Evolutionary conservation across 2,113 vertebrate genomes (phyloP), one percentile per base, ranked within the genome.

Genomic region (Vanacampus margaritifer): DNA sequence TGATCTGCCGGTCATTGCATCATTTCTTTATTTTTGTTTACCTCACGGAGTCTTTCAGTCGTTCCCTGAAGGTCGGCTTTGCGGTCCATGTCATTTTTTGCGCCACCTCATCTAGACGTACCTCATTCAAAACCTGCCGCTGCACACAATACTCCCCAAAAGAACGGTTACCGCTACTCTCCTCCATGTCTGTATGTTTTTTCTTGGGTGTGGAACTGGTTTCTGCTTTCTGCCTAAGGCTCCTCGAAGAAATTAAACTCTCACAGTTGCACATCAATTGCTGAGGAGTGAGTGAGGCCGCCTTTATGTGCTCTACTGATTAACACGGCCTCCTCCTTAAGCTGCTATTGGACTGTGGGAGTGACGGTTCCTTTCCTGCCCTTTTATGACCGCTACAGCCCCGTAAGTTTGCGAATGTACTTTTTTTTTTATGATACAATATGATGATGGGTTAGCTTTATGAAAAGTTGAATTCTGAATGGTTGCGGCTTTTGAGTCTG

Each of bases 61-160:
- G 75, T 10, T 90, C 68, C 2, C 48, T 63, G 61, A 91, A 21
- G 0, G 83, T 81, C 9, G 71, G 64, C 37, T 79, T 35, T 0
- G 24, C 6, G 2, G 48, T 50, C 72, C 68, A 79, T 1, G 65
- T 84, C 70, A 75, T 81, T 78, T 91, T 85, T 23, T 79, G 89
- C 0, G 90, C 95, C 70, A 94, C 75, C 54, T 91, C 86, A 64
- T 96, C 93, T 76, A 98, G 87, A 2, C 88, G 73, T 2, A 89
- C 73, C 84, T 96, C 93, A 32, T 90, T 91, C 74, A 98, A 76
- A 51, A 92, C 80, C 0, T 80, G 61, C 56, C 91, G 84, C 6
- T 88, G 80, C 50, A 91, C 82, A 0, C 0, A 75, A 65, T 92
- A 90, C 0, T 65, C 79, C 23, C 14, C 41, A 1, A 13, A 23